These are phyloP conservation scores for Valencia hispanica DNA, from an alignment of 2,797 vertebrate genomes.

Conservation along the genomic window DNA sequence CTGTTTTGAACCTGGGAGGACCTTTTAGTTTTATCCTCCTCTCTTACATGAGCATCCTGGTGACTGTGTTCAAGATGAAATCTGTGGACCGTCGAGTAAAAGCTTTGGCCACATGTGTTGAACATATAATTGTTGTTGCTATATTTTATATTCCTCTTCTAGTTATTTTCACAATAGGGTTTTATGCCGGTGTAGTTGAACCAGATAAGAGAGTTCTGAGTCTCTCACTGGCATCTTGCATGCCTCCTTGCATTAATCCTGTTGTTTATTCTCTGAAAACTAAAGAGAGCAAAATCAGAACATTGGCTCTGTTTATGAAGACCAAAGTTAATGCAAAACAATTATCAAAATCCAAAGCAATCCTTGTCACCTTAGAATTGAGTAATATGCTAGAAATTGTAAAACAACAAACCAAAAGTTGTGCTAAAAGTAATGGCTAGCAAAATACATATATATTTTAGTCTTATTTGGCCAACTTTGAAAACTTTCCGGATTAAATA, in stretches of 20 bases:
- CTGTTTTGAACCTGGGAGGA: background rate
- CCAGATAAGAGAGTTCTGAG: constrained; percentile 67
- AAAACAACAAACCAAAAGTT: background rate
- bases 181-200: constrained; percentile 59
- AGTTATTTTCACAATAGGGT: constrained; percentile 58
- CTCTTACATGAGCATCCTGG: constrained; percentile 68
- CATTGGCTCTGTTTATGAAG: constrained; percentile 41
- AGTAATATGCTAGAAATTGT: background rate
- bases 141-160: constrained; percentile 73
- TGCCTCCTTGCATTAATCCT: constrained; percentile 76
- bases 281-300: constrained; percentile 65
- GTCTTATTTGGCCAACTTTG: background rate
- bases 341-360: background rate
- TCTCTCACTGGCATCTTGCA: constrained; percentile 71
- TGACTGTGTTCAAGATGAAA: constrained; percentile 75
- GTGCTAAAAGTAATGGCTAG: background rate
- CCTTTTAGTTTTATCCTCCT: constrained; percentile 66
- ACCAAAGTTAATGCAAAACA: constrained; percentile 9
- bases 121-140: constrained; percentile 72
- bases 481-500: background rate
- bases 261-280: constrained; percentile 77
- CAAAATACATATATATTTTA: background rate
- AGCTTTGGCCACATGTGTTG: constrained; percentile 70
- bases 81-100: constrained; percentile 62
- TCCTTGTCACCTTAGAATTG: too few relatives aligned